Base-by-base conservation (phyloP, 2,888 invertebrate species). In the Sturmia bella region DNA sequence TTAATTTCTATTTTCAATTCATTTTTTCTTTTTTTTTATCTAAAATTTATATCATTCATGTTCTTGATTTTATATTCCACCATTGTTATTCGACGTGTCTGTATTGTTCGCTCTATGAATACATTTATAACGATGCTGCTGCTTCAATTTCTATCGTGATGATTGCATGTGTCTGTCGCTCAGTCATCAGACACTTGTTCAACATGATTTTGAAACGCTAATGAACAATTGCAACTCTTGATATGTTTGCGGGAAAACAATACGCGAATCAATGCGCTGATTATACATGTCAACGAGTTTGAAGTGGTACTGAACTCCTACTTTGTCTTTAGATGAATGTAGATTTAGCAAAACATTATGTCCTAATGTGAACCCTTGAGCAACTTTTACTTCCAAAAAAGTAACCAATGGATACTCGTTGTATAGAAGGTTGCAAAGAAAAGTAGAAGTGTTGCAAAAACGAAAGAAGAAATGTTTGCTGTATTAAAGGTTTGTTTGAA, bases 51-150 rank as follows among this genome's bases (percentile, higher is more conserved):
- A 39, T 24, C 11, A 5, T 27, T 56, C 27, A 9, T 24, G 13
- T 50, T 39, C 17, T 19, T 32, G 5, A 4, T 19, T 21, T 63
- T 54, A 12, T 39, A 6, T 50, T 9, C 48, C 19, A 19, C 13
- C 19, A 27, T 59, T 54, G 19, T 21, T 56, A 56, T 45, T 27
- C 57, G 13, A 45, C 11, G 17, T 56, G 21, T 45, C 27, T 4
- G 27, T 45, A 37, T n/a, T 64, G 32, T 45, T 50, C 12, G 12
- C 45, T 66, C 17, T 9, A 24, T 75, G 19, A 32, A 41, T 50
- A 66, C 57, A 41, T 66, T 66, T 27, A 21, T 75, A 57, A 50
- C 57, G 57, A 66, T 59, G 57, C 24, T 41, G n/a, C n/a, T n/a
- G n/a, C n/a, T n/a, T n/a, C n/a, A n/a, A 9, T 57, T 50, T 19